Conservation (phyloP, 2,797 vertebrate species). For the Hemibagrus guttatus region DNA sequence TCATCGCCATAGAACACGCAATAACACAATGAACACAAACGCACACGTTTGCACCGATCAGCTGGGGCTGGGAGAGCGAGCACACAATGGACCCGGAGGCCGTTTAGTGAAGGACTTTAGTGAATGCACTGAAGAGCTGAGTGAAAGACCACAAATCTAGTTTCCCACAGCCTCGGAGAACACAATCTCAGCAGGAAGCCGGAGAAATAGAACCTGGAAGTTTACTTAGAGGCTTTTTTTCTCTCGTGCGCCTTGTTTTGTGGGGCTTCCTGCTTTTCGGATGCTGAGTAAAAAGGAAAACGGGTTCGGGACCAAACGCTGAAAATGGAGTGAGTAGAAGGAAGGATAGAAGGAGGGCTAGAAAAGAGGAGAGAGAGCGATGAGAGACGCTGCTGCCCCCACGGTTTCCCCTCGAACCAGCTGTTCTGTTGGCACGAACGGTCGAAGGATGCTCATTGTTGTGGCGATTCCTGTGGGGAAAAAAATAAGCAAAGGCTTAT, state of each 20-base stretch:
- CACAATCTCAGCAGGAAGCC: conserved; percentile 83
- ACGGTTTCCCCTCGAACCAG: conserved; percentile 56
- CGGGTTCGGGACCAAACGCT: conserved; percentile 46
- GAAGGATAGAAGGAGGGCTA: conserved; percentile 72
- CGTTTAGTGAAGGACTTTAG: conserved; percentile 24
- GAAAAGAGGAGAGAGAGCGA: conserved; percentile 70
- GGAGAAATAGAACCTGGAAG: conserved; percentile 86
- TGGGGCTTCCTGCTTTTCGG: conserved; percentile 52
- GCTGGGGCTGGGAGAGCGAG: conserved; percentile 7
- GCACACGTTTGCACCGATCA: not conserved
- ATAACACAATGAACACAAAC: not conserved
- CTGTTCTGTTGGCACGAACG: conserved; percentile 57
- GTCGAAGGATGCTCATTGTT: conserved; percentile 63
- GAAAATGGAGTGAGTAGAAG: conserved; percentile 71
- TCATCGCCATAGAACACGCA: not conserved
- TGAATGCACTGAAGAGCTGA: conserved; percentile 39
- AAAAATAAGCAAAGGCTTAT: conserved; percentile 36
- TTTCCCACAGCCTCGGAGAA: conserved; percentile 80
- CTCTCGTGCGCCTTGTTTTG: conserved; percentile 60
- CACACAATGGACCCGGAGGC: conserved; percentile 45
- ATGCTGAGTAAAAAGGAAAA: conserved; percentile 50
- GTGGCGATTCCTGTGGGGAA: conserved; percentile 57
- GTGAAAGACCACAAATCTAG: conserved; percentile 58
- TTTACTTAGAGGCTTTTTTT: conserved; percentile 68
- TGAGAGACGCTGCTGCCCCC: conserved; percentile 64